phyloP scores from a whole-genome alignment of 1,140 invertebrate genomes.

The Oncopodura yosiiana region DNA sequence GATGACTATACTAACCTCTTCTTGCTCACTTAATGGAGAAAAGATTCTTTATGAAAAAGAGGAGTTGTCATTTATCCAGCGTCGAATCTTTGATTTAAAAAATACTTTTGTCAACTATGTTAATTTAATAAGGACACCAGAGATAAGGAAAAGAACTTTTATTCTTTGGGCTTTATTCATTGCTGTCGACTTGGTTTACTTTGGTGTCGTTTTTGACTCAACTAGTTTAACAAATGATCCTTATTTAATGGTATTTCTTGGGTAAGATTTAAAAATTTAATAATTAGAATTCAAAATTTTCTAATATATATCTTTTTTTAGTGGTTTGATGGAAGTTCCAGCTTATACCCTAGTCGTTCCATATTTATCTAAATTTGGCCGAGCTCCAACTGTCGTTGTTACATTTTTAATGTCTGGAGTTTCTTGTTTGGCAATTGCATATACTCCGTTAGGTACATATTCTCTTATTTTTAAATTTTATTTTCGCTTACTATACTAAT shows the following conservation, averaged over 20 bases:
- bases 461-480: not conserved
- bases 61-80: too few relatives aligned
- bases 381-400: conserved; percentile 7
- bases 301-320: not conserved
- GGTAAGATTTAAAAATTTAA: not conserved
- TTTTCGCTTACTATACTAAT: not conserved
- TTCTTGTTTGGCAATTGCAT: conserved; percentile 2
- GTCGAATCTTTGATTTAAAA: conserved; percentile 1
- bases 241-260: conserved; percentile 22
- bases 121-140: conserved; percentile 17
- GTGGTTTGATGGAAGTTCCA: conserved; percentile 29
- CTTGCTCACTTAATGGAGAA: too few relatives aligned
- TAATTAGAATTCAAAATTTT: not conserved
- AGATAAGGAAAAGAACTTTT: conserved; percentile 11
- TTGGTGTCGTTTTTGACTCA: conserved; percentile 22
- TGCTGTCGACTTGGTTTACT: conserved; percentile 25
- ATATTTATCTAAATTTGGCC: conserved; percentile 6
- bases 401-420: conserved; percentile 19
- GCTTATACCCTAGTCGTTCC: conserved; percentile 15
- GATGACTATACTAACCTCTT: not conserved
- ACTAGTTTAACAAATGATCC: conserved; percentile 18
- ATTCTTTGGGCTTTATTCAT: conserved; percentile 21
- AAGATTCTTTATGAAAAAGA: too few relatives aligned
- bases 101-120: not conserved
- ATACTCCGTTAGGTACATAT: conserved; percentile 3